These are phyloP conservation scores for Platyscelio sp. DNA, from an alignment of 2,888 invertebrate species.

Conservation along the genomic window DNA sequence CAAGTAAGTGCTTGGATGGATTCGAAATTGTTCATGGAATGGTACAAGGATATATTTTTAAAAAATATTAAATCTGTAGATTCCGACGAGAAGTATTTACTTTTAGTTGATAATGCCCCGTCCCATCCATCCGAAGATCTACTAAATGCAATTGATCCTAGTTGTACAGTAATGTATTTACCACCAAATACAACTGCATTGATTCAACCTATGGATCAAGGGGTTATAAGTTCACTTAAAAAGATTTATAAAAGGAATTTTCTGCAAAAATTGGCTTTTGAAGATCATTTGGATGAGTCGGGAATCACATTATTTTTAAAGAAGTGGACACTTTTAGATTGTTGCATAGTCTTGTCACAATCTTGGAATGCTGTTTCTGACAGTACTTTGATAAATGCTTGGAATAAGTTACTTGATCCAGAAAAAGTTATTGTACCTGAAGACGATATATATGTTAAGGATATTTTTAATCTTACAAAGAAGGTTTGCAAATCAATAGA, in stretches of 20 bases:
- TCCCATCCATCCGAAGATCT: slow-evolving; percentile 52
- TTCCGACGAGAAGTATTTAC: not conserved
- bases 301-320: not conserved
- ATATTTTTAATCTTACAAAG: no score
- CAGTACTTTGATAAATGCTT: not conserved
- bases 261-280: not conserved
- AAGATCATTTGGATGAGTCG: not conserved
- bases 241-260: slow-evolving; percentile 2
- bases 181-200: slow-evolving; percentile 73
- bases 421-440: no score
- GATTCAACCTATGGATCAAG: slow-evolving; percentile 77
- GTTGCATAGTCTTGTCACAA: not conserved
- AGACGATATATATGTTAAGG: no score
- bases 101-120: slow-evolving; percentile 45
- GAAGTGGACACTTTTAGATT: slow-evolving; percentile 7
- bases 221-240: slow-evolving; percentile 73
- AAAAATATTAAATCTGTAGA: not conserved
- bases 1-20: slow-evolving; percentile 47
- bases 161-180: slow-evolving; percentile 66
- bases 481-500: no score
- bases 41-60: slow-evolving; percentile 35
- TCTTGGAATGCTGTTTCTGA: not conserved
- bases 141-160: slow-evolving; percentile 23
- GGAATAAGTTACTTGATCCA: no score
- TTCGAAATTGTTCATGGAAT: slow-evolving; percentile 21